A percentile compares a stretch with the other conserved stretches of the same genome.
These are phyloP conservation scores for Micromys minutus DNA, from an alignment of 2,113 vertebrate species.

Conservation along the genomic window DNA sequence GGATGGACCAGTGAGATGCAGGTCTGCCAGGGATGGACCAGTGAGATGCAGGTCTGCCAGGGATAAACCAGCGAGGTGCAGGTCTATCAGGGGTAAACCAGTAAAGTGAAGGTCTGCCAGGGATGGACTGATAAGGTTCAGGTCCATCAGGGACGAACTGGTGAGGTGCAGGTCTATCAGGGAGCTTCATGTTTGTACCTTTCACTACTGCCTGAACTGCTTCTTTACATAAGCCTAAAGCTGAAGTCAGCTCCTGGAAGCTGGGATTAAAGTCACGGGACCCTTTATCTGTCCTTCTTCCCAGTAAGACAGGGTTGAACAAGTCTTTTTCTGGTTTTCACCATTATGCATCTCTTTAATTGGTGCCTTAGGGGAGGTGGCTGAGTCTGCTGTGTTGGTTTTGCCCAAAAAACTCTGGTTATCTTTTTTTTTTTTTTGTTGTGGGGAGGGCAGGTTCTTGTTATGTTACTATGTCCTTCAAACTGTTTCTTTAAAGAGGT, in stretches of 20 bases:
- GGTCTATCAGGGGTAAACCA: accelerated
- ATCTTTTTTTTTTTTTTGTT: background rate
- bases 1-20: too few species aligned
- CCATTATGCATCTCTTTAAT: background rate
- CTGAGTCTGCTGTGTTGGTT: background rate
- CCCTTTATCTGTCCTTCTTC: background rate
- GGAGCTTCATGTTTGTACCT: background rate
- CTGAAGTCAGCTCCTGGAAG: too few species aligned
- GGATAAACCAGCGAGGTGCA: too few species aligned
- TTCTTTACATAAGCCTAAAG: background rate
- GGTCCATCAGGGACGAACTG: too few species aligned
- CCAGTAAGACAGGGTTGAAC: background rate
- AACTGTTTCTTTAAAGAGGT: background rate
- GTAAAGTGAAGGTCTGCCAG: too few species aligned
- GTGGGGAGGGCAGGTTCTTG: background rate
- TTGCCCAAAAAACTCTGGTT: background rate
- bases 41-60: too few species aligned
- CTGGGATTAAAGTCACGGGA: background rate
- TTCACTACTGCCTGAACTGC: background rate
- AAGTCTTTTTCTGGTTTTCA: background rate
- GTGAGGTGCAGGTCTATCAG: background rate
- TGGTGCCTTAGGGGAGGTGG: background rate
- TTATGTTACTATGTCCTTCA: background rate
- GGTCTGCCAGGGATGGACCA: too few species aligned
- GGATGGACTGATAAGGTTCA: too few species aligned